These are phyloP conservation scores for Ormyrus thymus DNA, from an alignment of 2,888 invertebrate species.

Conservation along the genomic window DNA sequence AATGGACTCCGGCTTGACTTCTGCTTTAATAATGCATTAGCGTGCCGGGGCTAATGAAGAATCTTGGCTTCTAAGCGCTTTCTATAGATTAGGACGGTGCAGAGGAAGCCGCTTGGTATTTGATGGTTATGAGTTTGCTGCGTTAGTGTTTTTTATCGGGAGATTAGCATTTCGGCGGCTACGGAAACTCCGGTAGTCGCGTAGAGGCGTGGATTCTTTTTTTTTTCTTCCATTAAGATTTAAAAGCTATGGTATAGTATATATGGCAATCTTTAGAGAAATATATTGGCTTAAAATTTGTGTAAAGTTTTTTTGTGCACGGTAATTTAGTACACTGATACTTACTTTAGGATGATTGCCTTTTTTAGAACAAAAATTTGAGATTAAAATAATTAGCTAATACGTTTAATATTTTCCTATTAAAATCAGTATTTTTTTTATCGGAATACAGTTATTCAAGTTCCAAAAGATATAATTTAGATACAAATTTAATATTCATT, in stretches of 20 bases:
- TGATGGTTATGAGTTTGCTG: slow-evolving; percentile 23
- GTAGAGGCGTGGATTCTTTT: slow-evolving; percentile 17
- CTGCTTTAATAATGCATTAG: slow-evolving; percentile 33
- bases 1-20: not conserved
- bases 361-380: too few species aligned
- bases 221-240: not conserved
- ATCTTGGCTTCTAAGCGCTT: not conserved
- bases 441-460: too few species aligned
- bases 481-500: too few species aligned
- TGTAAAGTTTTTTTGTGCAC: not conserved
- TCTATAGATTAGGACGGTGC: not conserved
- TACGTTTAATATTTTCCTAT: too few species aligned
- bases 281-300: too few species aligned
- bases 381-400: too few species aligned
- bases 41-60: slow-evolving; percentile 41
- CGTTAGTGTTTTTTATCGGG: slow-evolving; percentile 23
- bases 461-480: too few species aligned
- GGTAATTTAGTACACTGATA: not conserved
- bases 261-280: too few species aligned
- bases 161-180: slow-evolving; percentile 14
- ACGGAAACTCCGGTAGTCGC: not conserved
- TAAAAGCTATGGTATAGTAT: not conserved
- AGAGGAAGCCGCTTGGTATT: slow-evolving; percentile 1
- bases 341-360: not conserved
- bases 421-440: too few species aligned